Base-by-base conservation (phyloP, 2,797 vertebrate species). In the Paratrypauchen microcephalus region DNA sequence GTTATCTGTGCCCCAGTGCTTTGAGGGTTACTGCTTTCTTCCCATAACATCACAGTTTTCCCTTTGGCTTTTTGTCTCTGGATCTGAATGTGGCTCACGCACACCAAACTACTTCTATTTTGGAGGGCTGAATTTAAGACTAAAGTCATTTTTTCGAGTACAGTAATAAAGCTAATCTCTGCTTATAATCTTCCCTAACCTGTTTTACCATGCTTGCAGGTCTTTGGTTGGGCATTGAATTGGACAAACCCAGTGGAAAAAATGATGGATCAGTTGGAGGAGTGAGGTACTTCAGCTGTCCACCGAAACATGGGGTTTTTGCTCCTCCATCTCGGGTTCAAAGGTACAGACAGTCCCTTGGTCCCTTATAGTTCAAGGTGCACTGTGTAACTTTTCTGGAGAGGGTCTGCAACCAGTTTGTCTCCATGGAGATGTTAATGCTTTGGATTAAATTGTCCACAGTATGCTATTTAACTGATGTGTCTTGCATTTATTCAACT, bases 211-310 rank as follows among this genome's bases (percentile, higher is more conserved):
- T 79, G 58, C 69, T 47, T 77, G 45, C 84, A 95, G 98, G 98
- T 0, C 87, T 95, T 78, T 99, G 98, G 98, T 94, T 97, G 68
- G 97, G 98, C 56, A 94, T 99, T 39, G 96, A 97, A 79, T 86
- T 99, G 86, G 97, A 99, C 87, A 98, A 96, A 71, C 95, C 96
- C 19, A 96, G 95, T 0, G 97, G 97, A 69, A 99, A 99, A 92
- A 99, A 99, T 0, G 94, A 99, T 1, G 97, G 98, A 4, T 97
- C 95, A 0, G 96, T 99, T 62, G 95, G 94, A 75, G 97, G 95
- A 0, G 90, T 97, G 70, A 94, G 94, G 76, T 99, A 98, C 87
- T 99, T 99, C 86, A 95, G 86, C 68, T 99, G 98, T 71, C 94
- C 93, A 39, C 93, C 94, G 18, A 96, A 96, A 91, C 94, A 98